These are phyloP conservation scores for Palythoa grandis DNA, from an alignment of 92 coral and sea anemone species.

Conservation along the genomic window DNA sequence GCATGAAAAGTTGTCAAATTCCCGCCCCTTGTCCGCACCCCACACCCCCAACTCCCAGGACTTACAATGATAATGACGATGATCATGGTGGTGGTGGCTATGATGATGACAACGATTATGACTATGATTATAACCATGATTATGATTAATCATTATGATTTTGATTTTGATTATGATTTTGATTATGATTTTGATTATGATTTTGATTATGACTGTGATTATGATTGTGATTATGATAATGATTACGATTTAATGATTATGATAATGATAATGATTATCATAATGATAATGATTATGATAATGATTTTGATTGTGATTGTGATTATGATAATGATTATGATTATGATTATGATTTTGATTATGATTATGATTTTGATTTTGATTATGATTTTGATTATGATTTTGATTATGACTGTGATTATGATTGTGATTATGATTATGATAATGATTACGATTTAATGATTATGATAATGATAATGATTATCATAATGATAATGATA, in stretches of 20 bases:
- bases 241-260: not conserved
- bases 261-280: not conserved
- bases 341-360: not conserved
- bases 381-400: too few relatives aligned
- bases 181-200: not conserved
- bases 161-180: not conserved
- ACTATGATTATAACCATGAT: not conserved
- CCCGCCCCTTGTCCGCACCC: too few relatives aligned
- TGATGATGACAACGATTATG: not conserved
- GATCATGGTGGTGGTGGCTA: not conserved
- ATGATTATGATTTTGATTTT: not conserved
- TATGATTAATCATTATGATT: not conserved
- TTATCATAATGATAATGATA: not conserved
- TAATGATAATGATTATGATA: not conserved
- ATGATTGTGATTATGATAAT: not conserved
- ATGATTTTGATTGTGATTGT: not conserved
- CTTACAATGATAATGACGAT: not conserved
- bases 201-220: not conserved
- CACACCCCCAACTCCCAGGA: too few relatives aligned
- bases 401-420: not conserved
- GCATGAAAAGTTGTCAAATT: not conserved
- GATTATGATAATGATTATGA: not conserved
- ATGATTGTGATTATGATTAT: not conserved
- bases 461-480: not conserved
- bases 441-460: not conserved